Percentiles rank a stretch among this genome's conserved stretches.
Evolutionary conservation across 2,113 vertebrate species (phyloP).

Genomic region (Sula dactylatra): DNA sequence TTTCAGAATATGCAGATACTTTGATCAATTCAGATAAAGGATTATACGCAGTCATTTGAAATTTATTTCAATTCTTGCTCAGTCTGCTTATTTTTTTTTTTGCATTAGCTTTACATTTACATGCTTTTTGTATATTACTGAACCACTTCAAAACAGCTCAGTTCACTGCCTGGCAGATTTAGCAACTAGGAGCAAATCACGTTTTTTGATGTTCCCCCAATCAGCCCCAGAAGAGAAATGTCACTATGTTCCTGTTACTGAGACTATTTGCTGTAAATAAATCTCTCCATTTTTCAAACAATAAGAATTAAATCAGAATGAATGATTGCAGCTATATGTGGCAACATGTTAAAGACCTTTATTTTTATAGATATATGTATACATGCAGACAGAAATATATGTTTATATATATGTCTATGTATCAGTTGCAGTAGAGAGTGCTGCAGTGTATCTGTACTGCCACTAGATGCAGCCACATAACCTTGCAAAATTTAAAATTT

Average conservation of each 20-base stretch:
- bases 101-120: background rate
- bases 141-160: background rate
- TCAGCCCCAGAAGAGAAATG: background rate
- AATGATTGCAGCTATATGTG: background rate
- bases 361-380: background rate
- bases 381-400: background rate
- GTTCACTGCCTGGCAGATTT: background rate
- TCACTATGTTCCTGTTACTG: background rate
- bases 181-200: background rate
- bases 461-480: constrained; percentile 68
- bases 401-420: background rate
- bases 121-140: background rate
- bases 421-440: background rate
- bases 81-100: background rate
- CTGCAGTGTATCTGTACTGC: background rate
- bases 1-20: background rate
- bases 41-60: background rate
- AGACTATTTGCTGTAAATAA: background rate
- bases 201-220: background rate
- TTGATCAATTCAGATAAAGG: background rate
- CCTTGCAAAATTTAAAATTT: constrained; percentile 12
- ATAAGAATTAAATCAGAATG: background rate
- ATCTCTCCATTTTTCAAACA: background rate
- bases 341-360: background rate
- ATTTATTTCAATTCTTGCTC: background rate